phyloP scores from a whole-genome alignment of 1,140 invertebrate genomes.

The Magallana ariakensis region DNA sequence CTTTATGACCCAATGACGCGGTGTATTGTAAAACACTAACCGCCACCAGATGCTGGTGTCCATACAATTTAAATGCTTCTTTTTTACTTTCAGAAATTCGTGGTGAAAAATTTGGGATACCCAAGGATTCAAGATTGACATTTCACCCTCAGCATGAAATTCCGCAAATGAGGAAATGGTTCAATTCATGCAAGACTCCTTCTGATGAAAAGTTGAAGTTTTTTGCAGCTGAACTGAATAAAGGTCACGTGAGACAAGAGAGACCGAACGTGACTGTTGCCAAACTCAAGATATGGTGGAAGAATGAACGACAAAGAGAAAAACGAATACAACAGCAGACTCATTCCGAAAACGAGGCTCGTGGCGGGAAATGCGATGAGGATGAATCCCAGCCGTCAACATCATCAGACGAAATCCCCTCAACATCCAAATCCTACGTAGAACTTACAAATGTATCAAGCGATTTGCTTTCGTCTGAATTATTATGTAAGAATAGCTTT shows the following conservation, averaged over 20 bases:
- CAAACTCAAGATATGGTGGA: constrained; percentile 78
- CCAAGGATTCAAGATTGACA: constrained; percentile 70
- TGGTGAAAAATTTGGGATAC: constrained; percentile 19
- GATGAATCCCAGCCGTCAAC: background rate
- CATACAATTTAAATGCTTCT: too few relatives aligned
- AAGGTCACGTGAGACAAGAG: constrained; percentile 72
- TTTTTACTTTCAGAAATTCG: constrained; percentile 53
- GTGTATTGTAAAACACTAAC: too few relatives aligned
- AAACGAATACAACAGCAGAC: constrained; percentile 36
- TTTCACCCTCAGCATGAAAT: constrained; percentile 77
- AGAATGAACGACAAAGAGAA: constrained; percentile 77
- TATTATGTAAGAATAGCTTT: constrained; percentile 18
- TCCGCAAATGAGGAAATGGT: constrained; percentile 75
- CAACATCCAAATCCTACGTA: background rate
- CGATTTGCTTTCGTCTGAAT: constrained; percentile 1
- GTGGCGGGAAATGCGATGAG: background rate
- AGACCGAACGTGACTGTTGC: constrained; percentile 71
- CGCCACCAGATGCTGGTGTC: too few relatives aligned
- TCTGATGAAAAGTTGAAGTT: constrained; percentile 68
- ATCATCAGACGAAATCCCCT: background rate
- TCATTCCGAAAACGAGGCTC: background rate
- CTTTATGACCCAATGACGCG: too few relatives aligned
- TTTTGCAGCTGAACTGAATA: constrained; percentile 75
- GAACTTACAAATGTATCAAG: background rate
- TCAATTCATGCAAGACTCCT: constrained; percentile 67